Evolutionary conservation across 1,140 invertebrate species (phyloP).

Genomic region (Pseudoatta argentina): DNA sequence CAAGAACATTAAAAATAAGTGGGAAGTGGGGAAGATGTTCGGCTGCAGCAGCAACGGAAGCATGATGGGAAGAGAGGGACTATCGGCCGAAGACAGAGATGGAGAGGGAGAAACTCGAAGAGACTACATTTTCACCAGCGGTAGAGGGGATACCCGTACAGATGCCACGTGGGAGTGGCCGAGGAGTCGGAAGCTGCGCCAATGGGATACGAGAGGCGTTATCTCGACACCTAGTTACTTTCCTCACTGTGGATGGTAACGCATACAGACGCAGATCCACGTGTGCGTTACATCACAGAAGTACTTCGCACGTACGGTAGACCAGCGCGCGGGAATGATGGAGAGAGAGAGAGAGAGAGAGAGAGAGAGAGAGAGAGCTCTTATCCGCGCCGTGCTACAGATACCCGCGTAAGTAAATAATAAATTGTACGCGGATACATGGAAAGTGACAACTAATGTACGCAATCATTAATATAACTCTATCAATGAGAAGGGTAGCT

Average conservation of each 20-base stretch:
- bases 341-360: background rate
- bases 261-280: conserved; percentile 3
- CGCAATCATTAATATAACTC: background rate
- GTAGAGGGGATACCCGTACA: conserved; percentile 58
- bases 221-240: conserved; percentile 57
- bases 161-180: conserved; percentile 61
- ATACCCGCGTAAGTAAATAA: background rate
- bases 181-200: conserved; percentile 41
- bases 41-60: background rate
- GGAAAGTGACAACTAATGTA: background rate
- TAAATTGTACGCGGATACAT: background rate
- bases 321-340: background rate
- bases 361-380: background rate
- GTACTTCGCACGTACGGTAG: conserved; percentile 28
- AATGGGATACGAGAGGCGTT: conserved; percentile 67
- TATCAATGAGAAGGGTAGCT: conserved; percentile 12
- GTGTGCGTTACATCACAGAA: conserved; percentile 57
- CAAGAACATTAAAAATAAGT: conserved; percentile 36
- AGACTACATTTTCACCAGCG: background rate
- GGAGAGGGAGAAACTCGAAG: conserved; percentile 8
- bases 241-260: conserved; percentile 3
- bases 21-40: conserved; percentile 34
- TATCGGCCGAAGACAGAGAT: background rate
- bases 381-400: background rate
- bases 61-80: background rate